Conservation (phyloP, 2,113 vertebrate genomes). For the Capreolus pygargus region DNA sequence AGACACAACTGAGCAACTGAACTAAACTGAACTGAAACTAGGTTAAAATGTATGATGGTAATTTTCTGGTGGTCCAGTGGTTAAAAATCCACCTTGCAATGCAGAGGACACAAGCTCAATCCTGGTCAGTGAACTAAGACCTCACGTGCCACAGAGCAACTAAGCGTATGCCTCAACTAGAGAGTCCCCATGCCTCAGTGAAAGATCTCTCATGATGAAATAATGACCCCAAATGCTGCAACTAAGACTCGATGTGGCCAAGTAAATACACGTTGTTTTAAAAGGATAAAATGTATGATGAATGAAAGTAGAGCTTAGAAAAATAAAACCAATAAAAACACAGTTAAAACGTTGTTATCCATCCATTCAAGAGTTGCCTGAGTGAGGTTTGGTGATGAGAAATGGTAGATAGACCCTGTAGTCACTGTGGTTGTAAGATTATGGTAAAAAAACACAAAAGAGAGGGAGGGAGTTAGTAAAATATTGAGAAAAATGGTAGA, state of each 20-base stretch:
- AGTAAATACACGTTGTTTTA: neutral
- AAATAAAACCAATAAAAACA: neutral
- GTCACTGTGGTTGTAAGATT: neutral
- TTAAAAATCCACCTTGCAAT: neutral
- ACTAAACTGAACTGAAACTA: neutral
- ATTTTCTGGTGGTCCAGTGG: neutral
- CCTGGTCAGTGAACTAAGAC: neutral
- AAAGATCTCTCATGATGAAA: neutral
- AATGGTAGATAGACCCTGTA: fast-evolving
- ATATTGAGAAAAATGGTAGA: neutral
- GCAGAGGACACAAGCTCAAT: neutral
- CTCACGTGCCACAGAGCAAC: fast-evolving
- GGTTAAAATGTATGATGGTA: neutral
- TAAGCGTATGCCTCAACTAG: neutral
- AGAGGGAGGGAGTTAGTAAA: fast-evolving
- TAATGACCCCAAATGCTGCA: neutral
- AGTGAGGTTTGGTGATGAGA: neutral
- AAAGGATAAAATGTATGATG: neutral
- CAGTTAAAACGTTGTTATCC: neutral
- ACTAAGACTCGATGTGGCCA: neutral
- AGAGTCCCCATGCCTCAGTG: neutral
- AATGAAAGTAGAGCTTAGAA: neutral
- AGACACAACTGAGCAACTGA: neutral
- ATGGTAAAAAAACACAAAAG: neutral
- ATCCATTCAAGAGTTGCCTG: neutral